Base-by-base conservation (phyloP, 2,888 invertebrate species). In the Notodonta dromedarius region DNA sequence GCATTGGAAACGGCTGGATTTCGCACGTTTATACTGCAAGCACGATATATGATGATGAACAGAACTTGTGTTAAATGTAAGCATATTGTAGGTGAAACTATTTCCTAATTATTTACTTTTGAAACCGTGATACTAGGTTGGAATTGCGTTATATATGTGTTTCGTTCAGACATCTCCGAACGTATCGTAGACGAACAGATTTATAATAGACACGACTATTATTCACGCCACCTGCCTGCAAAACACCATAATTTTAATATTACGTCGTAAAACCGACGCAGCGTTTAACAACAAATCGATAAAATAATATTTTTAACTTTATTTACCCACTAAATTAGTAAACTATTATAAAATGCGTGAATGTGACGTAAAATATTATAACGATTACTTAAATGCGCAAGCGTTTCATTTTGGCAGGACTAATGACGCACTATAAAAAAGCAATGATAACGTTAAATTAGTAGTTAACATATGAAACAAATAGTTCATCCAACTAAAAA, bases 221-320 rank as follows among this genome's bases (percentile, higher is more conserved):
- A 32, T 52, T 52, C 52, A 52, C 32, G 32, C 52, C 7, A 35
- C 35, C 35, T 52, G 32, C 32, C 52, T 52, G 52, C 11, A 32
- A 52, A 52, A 52, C 32, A 32, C 52, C 52, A 52, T 52, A 32
- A 32, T 32, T 24, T 51, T 51, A 24, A 51, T 52, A 52, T 32
- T 32, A 13, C 51, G 13, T 32, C 52, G 52, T 52, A 9, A 52
- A 52, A 52, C 52, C 32, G 24, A 32, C 32, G 6, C 52, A 13
- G 52, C n/a, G 16, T 16, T 50, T 16, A 8, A 50, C 24, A 52
- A 32, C 32, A 32, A 16, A 4, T 16, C 12, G 4, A 52, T 52
- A 52, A 52, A 52, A 24, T 52, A 52, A 11, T 52, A 52, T 52
- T 52, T 52, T 32, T 35, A 52, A 52, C 50, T 50, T 50, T 50